Conservation (phyloP, 2,797 vertebrate species). For the Eospalax fontanierii region DNA sequence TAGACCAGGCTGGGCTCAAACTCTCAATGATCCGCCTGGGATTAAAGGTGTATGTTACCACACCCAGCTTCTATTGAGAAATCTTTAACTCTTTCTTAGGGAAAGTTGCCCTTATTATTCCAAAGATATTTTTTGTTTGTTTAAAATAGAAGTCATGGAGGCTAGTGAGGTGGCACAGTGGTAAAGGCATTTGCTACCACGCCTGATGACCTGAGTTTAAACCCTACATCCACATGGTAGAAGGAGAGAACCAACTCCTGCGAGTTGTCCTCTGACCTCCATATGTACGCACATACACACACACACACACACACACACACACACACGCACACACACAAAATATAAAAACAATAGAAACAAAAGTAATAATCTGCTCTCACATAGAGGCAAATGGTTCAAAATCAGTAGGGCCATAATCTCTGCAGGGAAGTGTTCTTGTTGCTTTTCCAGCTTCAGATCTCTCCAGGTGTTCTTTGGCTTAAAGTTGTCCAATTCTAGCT, state of each 20-base stretch:
- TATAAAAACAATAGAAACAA: not conserved
- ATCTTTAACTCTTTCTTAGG: not conserved
- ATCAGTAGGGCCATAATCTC: not conserved
- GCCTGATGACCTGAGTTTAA: not conserved
- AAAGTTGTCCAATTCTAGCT: not conserved
- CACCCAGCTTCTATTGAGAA: too few relatives aligned
- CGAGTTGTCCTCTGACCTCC: not conserved
- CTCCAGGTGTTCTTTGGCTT: not conserved
- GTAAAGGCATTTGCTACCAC: not conserved
- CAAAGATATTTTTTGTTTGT: not conserved
- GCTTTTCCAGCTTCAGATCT: not conserved
- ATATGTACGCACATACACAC: not conserved
- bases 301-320: not conserved
- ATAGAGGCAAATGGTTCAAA: not conserved
- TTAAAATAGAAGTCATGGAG: constrained; percentile 30
- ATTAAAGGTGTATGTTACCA: too few relatives aligned
- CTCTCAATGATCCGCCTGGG: too few relatives aligned
- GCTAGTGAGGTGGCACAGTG: not conserved
- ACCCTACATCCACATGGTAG: not conserved
- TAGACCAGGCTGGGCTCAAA: too few relatives aligned
- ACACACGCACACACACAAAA: not conserved
- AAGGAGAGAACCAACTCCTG: not conserved
- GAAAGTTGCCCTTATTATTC: not conserved
- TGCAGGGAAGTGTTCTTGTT: not conserved
- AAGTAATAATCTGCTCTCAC: not conserved